Evolutionary conservation across 2,797 vertebrate genomes (phyloP).

Genomic region (Esox lucius): DNA sequence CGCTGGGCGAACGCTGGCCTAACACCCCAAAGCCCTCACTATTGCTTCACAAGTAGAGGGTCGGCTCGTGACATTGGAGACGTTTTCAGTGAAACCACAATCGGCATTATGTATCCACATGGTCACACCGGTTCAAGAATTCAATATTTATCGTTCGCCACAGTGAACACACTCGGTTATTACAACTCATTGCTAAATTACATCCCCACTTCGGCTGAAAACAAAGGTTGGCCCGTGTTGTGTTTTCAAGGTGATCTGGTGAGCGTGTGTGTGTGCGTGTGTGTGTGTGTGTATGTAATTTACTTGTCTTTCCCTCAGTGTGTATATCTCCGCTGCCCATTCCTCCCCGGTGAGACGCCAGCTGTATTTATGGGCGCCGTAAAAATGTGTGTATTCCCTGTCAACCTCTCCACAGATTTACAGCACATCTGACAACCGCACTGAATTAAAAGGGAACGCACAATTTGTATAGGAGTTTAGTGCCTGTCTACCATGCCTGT

Average conservation of each 20-base stretch:
- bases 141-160: neutral
- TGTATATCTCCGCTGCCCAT: conserved; percentile 25
- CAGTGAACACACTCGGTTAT: conserved; percentile 14
- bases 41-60: conserved; percentile 1
- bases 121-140: neutral
- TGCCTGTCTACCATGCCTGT: conserved; percentile 61
- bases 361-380: conserved; percentile 72
- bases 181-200: conserved; percentile 36
- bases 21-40: neutral
- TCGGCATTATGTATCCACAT: neutral
- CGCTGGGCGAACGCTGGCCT: too few relatives aligned
- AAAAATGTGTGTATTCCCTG: conserved; percentile 62
- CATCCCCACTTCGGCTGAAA: conserved; percentile 40
- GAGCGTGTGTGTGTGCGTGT: conserved; percentile 28
- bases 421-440: conserved; percentile 58
- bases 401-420: conserved; percentile 66
- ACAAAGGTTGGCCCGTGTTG: conserved; percentile 43
- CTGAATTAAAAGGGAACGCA: conserved; percentile 54
- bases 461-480: conserved; percentile 74
- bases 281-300: neutral
- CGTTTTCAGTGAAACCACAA: conserved; percentile 12
- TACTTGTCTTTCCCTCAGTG: conserved; percentile 42
- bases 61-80: conserved; percentile 20
- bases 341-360: conserved; percentile 62
- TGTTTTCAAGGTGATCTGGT: conserved; percentile 61